These are phyloP conservation scores for Drosophila insularis DNA, from an alignment of 1,140 invertebrate species.

Conservation along the genomic window DNA sequence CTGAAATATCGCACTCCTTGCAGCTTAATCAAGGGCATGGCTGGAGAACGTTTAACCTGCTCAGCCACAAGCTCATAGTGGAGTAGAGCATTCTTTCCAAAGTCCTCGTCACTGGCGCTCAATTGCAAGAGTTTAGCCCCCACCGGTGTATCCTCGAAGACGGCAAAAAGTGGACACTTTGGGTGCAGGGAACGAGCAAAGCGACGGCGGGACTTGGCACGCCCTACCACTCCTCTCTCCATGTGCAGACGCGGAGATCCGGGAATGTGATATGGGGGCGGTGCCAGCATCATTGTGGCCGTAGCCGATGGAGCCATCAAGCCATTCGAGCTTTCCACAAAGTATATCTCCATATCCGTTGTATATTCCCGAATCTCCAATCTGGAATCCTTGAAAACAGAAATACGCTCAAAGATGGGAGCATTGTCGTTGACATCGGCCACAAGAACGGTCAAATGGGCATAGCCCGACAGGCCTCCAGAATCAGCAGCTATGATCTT, in stretches of 20 bases:
- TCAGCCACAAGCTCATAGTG: slow-evolving; percentile 89
- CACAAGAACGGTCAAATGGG: slow-evolving; percentile 87
- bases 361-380: slow-evolving; percentile 86
- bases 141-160: slow-evolving; percentile 90
- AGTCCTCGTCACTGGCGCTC: slow-evolving; percentile 92
- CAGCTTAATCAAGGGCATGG: slow-evolving; percentile 74
- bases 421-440: slow-evolving; percentile 93
- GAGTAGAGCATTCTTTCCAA: slow-evolving; percentile 88
- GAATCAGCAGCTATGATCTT: slow-evolving; percentile 89
- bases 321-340: slow-evolving; percentile 77
- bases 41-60: slow-evolving; percentile 83
- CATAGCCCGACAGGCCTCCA: slow-evolving; percentile 88
- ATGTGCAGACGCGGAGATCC: slow-evolving; percentile 63
- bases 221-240: slow-evolving; percentile 38
- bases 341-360: slow-evolving; percentile 84
- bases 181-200: slow-evolving; percentile 26
- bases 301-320: slow-evolving; percentile 71
- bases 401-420: slow-evolving; percentile 87
- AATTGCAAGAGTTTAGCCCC: slow-evolving; percentile 90
- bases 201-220: slow-evolving; percentile 52
- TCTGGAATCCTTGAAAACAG: slow-evolving; percentile 86
- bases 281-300: slow-evolving; percentile 56
- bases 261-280: slow-evolving; percentile 70
- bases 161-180: slow-evolving; percentile 85
- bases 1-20: slow-evolving; percentile 87